Percentiles rank a stretch among this genome's conserved stretches.
Conservation (phyloP, 1,140 invertebrate species). For the Ctenoplectra terminalis region DNA sequence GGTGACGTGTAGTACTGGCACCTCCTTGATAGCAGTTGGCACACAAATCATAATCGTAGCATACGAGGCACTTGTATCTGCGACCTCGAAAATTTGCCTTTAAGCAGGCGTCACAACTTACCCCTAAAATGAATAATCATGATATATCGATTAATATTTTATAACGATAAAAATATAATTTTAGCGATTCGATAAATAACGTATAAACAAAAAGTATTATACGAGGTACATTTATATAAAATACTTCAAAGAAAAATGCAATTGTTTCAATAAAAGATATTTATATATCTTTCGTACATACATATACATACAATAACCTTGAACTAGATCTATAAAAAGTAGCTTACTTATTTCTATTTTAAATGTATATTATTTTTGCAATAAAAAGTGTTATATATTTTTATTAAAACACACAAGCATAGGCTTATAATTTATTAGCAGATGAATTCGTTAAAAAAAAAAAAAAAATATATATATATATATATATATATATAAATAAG, state of each 20-base stretch:
- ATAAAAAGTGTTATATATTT: neutral
- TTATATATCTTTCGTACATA: constrained; percentile 12
- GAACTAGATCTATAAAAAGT: constrained; percentile 48
- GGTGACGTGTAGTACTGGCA: constrained; percentile 95
- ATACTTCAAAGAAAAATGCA: neutral
- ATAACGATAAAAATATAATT: neutral
- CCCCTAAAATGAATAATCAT: constrained; percentile 86
- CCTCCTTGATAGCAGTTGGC: constrained; percentile 97
- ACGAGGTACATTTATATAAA: neutral
- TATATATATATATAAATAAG: constrained; percentile 20
- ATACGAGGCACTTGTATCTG: constrained; percentile 99
- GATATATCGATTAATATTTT: neutral
- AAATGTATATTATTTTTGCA: neutral
- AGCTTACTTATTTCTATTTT: constrained; percentile 23
- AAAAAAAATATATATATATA: too few species aligned
- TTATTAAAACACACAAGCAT: neutral
- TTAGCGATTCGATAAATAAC: neutral
- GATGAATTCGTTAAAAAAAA: neutral
- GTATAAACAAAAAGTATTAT: neutral
- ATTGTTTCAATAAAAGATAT: constrained; percentile 17
- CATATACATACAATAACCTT: constrained; percentile 27
- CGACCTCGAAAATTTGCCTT: constrained; percentile 98
- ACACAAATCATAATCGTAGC: constrained; percentile 99
- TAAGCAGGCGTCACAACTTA: constrained; percentile 99
- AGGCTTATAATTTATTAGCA: neutral